Evolutionary conservation across 2,797 vertebrate genomes (phyloP), one percentile per base, ranked within the genome.

Genomic region (Channa striata): DNA sequence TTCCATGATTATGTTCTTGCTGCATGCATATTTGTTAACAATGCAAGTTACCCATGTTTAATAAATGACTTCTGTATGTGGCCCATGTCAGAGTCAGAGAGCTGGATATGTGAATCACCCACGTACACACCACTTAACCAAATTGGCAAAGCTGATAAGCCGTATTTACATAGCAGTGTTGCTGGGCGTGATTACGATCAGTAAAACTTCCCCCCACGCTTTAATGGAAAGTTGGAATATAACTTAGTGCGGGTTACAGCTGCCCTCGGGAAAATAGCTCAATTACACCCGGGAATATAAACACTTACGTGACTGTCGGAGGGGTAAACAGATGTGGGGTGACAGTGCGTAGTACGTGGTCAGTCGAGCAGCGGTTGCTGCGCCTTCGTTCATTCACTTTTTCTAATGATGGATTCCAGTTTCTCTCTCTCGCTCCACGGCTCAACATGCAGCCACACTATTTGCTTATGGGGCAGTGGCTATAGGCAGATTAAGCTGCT

Each of bases 151-250:
- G 78, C 81, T 83, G 90, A 93, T 89, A 91, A 87, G 83, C 72
- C 56, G 42, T 78, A 93, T 94, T 93, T 93, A 89, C 91, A 90
- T 91, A 89, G 83, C 72, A 58, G 80, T 78, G 86, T 87, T 86
- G 83, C 87, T 72, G 80, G 75, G 50, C 30, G 58, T 86, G 84
- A 92, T 92, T 82, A 76, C 84, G 62, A 91, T 90, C 90, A 71
- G 74, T 69, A 25, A 81, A 81, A 87, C 80, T 59, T 53, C 62
- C 74, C 77, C 81, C 71, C 67, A 74, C 62, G 61, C 84, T 82
- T 83, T 85, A 87, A 89, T 91, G 86, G 81, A 91, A 92, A 91
- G 85, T 89, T 89, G 72, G 78, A 46, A 80, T 77, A 72, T 67
- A 90, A 90, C 72, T 89, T 89, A 72, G 74, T 75, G 78, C 77